These are phyloP conservation scores for Chrysotoxum bicinctum DNA, from an alignment of 2,888 invertebrate species.

Conservation along the genomic window DNA sequence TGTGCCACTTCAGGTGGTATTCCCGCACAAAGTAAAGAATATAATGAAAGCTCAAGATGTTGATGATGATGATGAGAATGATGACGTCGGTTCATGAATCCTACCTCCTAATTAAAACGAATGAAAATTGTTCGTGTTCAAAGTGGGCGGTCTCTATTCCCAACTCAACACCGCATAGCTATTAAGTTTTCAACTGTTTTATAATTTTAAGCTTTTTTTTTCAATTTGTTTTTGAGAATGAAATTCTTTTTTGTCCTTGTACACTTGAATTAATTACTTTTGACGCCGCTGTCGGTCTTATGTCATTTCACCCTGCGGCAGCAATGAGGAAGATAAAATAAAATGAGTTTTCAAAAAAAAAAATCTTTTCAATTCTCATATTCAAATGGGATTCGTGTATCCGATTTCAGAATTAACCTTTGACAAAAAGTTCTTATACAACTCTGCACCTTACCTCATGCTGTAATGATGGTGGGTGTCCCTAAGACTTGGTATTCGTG, in stretches of 20 bases:
- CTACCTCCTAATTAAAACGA: conserved; percentile 59
- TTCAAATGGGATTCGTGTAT: conserved; percentile 61
- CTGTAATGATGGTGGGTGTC: conserved; percentile 6
- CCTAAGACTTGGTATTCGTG: conserved; percentile 35
- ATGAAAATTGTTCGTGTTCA: conserved; percentile 21
- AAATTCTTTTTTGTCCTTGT: conserved; percentile 51
- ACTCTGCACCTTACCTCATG: background rate
- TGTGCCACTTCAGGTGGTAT: conserved; percentile 62
- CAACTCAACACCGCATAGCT: conserved; percentile 21
- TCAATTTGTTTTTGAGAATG: background rate
- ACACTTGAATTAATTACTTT: conserved; percentile 66
- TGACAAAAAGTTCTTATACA: conserved; percentile 29
- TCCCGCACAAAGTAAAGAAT: conserved; percentile 58
- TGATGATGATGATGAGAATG: conserved; percentile 55
- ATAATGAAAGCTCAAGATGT: conserved; percentile 66
- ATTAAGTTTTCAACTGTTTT: conserved; percentile 54
- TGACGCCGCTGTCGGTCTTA: conserved; percentile 30
- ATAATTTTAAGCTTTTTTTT: conserved; percentile 5
- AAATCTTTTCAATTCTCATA: conserved; percentile 47
- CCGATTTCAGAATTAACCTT: conserved; percentile 64
- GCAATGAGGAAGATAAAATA: background rate
- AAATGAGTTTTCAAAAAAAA: background rate
- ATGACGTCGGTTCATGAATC: conserved; percentile 54
- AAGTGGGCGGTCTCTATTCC: conserved; percentile 2
- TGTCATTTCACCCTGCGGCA: background rate